A percentile compares a stretch with the other conserved stretches of the same genome.
These are phyloP conservation scores for Rapana venosa DNA, from an alignment of 2,888 invertebrate genomes.

Conservation along the genomic window DNA sequence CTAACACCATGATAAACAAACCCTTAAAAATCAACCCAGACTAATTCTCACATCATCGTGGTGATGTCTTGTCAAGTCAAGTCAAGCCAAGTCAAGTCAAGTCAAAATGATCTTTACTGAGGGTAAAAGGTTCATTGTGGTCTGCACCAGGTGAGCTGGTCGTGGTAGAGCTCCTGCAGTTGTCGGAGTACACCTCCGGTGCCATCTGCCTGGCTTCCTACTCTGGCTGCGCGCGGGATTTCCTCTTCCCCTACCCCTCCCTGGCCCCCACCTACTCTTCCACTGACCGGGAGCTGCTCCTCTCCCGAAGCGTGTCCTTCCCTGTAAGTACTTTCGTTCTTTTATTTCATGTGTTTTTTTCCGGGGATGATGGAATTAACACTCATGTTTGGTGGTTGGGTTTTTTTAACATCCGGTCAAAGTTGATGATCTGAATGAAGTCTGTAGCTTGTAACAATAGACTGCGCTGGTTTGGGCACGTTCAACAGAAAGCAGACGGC, in stretches of 20 bases:
- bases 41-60: too few species aligned
- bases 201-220: slow-evolving; percentile 74
- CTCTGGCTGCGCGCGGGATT: slow-evolving; percentile 73
- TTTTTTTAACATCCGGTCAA: too few species aligned
- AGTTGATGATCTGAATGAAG: too few species aligned
- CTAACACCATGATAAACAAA: too few species aligned
- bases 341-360: neutral
- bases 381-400: too few species aligned
- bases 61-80: neutral
- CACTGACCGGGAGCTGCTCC: slow-evolving; percentile 71
- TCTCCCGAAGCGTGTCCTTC: slow-evolving; percentile 74
- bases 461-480: too few species aligned
- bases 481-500: too few species aligned
- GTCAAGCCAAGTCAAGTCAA: neutral
- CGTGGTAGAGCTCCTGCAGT: slow-evolving; percentile 72
- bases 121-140: neutral
- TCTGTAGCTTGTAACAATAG: too few species aligned
- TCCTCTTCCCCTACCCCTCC: slow-evolving; percentile 75
- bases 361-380: too few species aligned
- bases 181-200: slow-evolving; percentile 67
- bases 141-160: slow-evolving; percentile 70
- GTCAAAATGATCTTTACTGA: too few species aligned
- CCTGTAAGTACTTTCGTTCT: slow-evolving; percentile 71
- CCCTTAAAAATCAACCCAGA: too few species aligned
- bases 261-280: slow-evolving; percentile 72